Evolutionary conservation across 2,888 invertebrate species (phyloP).

Genomic region (Tenthredo livida): DNA sequence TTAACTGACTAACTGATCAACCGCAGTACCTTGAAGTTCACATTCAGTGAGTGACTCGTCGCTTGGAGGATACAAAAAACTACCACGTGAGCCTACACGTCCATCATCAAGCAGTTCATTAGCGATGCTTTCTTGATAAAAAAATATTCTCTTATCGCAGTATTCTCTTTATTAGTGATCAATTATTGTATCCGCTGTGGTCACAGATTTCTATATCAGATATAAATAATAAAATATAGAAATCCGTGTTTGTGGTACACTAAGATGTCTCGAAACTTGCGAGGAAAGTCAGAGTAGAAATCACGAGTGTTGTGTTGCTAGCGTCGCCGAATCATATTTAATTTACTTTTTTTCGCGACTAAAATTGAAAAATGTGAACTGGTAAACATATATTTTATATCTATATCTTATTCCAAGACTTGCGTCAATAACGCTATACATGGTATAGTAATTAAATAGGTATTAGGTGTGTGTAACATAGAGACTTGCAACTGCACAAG

Average conservation of each 20-base stretch:
- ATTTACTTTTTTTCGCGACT: background rate
- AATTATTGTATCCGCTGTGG: background rate
- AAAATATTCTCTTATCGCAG: background rate
- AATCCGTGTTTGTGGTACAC: background rate
- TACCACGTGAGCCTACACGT: background rate
- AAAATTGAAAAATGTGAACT: conserved; percentile 53
- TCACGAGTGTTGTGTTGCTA: conserved; percentile 30
- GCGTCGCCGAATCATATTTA: conserved; percentile 14
- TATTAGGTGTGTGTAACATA: conserved; percentile 28
- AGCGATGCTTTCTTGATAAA: background rate
- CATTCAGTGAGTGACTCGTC: background rate
- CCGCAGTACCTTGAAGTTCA: background rate
- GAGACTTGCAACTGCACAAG: conserved; percentile 19
- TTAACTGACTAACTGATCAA: background rate
- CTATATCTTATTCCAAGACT: conserved; percentile 69
- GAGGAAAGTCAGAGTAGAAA: background rate
- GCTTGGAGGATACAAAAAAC: background rate
- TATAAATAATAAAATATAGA: background rate
- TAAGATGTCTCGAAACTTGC: background rate
- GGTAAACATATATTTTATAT: conserved; percentile 66
- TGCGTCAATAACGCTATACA: conserved; percentile 20
- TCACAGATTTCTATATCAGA: background rate
- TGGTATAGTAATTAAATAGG: conserved; percentile 5
- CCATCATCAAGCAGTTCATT: background rate
- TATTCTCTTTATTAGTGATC: background rate